Base-by-base conservation (phyloP, 2,113 vertebrate species). In the Mugil cephalus region DNA sequence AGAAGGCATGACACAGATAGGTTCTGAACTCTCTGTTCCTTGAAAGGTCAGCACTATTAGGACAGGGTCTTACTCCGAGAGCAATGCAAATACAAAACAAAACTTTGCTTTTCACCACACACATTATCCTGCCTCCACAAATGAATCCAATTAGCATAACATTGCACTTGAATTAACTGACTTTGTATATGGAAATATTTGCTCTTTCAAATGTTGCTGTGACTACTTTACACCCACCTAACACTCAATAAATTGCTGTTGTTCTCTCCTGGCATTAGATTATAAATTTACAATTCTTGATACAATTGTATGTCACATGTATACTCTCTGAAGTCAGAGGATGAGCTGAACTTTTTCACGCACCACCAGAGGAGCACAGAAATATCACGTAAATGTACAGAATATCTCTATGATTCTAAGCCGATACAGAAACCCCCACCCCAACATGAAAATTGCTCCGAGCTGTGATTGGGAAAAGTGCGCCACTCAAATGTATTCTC, bases 361-460 rank as follows among this genome's bases (percentile, higher is more conserved):
- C n/a, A n/a, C n/a, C n/a, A n/a, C n/a, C n/a, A n/a, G n/a, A n/a
- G n/a, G n/a, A n/a, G n/a, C n/a, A n/a, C n/a, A n/a, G n/a, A n/a
- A n/a, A n/a, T n/a, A n/a, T n/a, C n/a, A 17, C 5, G 24, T 30
- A 30, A 30, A 30, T 30, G 5, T 0, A 4, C 72, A 43, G 14
- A 46, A 53, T 43, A 42, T 51, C 4, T 30, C 24, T 56, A n/a
- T 74, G 52, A 39, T 50, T 30, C 24, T 30, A 30, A 30, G 24
- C 24, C 43, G 69, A 53, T n/a, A 52, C 40, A 43, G 43, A 45
- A 79, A n/a, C 55, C 59, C 8, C 39, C 38, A 39, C 38, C 60
- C 39, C 17, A 43, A 56, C 85, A 79, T n/a, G 40, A 46, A 74
- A 72, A 72, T 61, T 38, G 47, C 30, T 52, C 51, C 60, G n/a